Evolutionary conservation across 2,888 invertebrate species (phyloP).

Genomic region (Hypselothyrea guttata): DNA sequence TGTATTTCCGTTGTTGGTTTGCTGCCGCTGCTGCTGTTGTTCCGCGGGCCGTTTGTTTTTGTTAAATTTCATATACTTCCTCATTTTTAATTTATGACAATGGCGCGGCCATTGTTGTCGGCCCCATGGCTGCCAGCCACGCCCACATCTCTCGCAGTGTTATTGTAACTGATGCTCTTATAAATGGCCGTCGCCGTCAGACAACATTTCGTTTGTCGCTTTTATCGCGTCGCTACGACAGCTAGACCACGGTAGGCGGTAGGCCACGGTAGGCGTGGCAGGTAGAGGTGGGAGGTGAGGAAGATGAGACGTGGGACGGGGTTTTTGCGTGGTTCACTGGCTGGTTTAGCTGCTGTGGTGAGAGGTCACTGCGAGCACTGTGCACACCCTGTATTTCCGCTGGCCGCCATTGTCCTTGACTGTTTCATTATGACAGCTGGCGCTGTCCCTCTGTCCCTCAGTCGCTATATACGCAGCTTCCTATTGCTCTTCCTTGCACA

Average conservation of each 20-base stretch:
- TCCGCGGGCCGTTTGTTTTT: conserved; percentile 66
- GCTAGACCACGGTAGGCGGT: conserved; percentile 13
- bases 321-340: too few relatives aligned
- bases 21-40: conserved; percentile 21
- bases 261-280: conserved; percentile 10
- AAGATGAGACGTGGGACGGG: not conserved
- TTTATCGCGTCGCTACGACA: conserved; percentile 68
- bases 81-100: conserved; percentile 79
- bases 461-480: not conserved
- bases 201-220: conserved; percentile 71
- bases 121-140: conserved; percentile 8
- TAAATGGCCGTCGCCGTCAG: conserved; percentile 62
- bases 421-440: conserved; percentile 76
- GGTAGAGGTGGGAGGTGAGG: not conserved
- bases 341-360: not conserved
- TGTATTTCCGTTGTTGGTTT: conserved; percentile 64
- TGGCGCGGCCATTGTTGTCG: conserved; percentile 66
- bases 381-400: conserved; percentile 73
- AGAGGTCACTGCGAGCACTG: conserved; percentile 45
- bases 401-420: conserved; percentile 73
- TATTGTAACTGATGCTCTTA: conserved; percentile 77
- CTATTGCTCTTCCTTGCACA: conserved; percentile 18
- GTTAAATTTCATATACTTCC: conserved; percentile 75
- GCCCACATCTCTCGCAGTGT: conserved; percentile 42
- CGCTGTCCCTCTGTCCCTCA: conserved; percentile 22